Base-by-base conservation (phyloP, 2,888 invertebrate species). In the Caenorhabditis drosophilae region DNA sequence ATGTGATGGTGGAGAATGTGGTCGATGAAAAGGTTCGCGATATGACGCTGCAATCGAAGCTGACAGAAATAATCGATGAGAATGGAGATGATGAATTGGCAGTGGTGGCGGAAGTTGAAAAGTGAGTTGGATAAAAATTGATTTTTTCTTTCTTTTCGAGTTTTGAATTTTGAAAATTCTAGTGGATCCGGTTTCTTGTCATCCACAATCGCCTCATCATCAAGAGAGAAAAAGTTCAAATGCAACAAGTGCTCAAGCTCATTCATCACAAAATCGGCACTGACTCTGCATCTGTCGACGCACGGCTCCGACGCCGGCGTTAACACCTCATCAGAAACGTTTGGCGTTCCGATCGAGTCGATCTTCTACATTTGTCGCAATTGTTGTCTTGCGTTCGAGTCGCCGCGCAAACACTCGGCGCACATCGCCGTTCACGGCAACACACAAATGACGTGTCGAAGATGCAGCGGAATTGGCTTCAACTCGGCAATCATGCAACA, bases 81-180 rank as follows among this genome's bases (percentile, higher is more conserved):
- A 55, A 60, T 35, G 70, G 47, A 7, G 70, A 70, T 46, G 70
- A 70, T 23, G 70, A 70, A 26, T 38, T 70, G 35, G 47, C 49
- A 15, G 58, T 64, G 15, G 63, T 70, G 9, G 70, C 63, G 4
- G 64, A 62, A 25, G 64, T 70, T n/a, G 63, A 63, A 27, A 42
- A 70, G 66, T 70, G 15, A 42, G 61, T 57, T 41, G 16, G 12
- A 22, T n/a, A n/a, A n/a, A n/a, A n/a, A n/a, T n/a, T n/a, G n/a
- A n/a, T n/a, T n/a, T n/a, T n/a, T n/a, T n/a, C n/a, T n/a, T n/a
- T n/a, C n/a, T n/a, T n/a, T n/a, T n/a, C n/a, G n/a, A n/a, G n/a
- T n/a, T n/a, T n/a, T n/a, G n/a, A n/a, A 49, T 51, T 25, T 51
- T 27, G 35, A 27, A 16, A 18, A 16, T 60, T 67, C 31, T 50